Evolutionary conservation across 2,797 vertebrate species (phyloP).

Genomic region (Amblyopsis hoosieri): DNA sequence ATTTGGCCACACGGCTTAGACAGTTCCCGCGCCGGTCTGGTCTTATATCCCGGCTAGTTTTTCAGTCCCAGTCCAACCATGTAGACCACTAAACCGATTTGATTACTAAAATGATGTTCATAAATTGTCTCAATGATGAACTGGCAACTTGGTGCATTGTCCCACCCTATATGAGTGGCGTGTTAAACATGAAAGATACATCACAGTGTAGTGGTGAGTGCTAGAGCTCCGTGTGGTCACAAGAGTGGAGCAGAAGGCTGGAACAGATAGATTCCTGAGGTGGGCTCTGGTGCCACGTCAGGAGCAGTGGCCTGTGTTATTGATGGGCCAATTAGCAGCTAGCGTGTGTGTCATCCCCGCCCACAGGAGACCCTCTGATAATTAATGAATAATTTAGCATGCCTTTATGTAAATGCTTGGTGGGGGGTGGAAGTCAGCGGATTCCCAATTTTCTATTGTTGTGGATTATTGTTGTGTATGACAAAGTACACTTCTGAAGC

Average conservation of each 20-base stretch:
- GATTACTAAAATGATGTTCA: too few species aligned
- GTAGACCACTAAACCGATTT: too few species aligned
- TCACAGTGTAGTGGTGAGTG: slow-evolving; percentile 13
- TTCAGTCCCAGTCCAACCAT: too few species aligned
- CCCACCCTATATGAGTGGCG: too few species aligned
- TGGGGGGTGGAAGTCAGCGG: slow-evolving; percentile 68
- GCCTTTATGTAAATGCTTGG: slow-evolving; percentile 78
- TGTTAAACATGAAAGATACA: neutral
- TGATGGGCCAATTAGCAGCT: slow-evolving; percentile 83
- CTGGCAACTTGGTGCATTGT: too few species aligned
- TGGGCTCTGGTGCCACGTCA: slow-evolving; percentile 71
- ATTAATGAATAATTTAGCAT: slow-evolving; percentile 82
- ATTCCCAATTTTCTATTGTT: slow-evolving; percentile 71
- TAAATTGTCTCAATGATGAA: too few species aligned
- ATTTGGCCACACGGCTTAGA: too few species aligned
- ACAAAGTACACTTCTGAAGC: slow-evolving; percentile 60
- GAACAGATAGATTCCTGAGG: slow-evolving; percentile 71
- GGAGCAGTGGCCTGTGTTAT: slow-evolving; percentile 71
- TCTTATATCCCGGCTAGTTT: too few species aligned
- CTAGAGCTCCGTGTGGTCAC: slow-evolving; percentile 32
- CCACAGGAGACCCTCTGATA: slow-evolving; percentile 75
- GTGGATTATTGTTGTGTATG: slow-evolving; percentile 31
- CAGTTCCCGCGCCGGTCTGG: too few species aligned
- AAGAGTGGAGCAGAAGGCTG: slow-evolving; percentile 65
- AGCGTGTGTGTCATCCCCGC: slow-evolving; percentile 69